Base-by-base conservation (phyloP, 2,797 vertebrate species). In the Pseudocheirus occidentalis region DNA sequence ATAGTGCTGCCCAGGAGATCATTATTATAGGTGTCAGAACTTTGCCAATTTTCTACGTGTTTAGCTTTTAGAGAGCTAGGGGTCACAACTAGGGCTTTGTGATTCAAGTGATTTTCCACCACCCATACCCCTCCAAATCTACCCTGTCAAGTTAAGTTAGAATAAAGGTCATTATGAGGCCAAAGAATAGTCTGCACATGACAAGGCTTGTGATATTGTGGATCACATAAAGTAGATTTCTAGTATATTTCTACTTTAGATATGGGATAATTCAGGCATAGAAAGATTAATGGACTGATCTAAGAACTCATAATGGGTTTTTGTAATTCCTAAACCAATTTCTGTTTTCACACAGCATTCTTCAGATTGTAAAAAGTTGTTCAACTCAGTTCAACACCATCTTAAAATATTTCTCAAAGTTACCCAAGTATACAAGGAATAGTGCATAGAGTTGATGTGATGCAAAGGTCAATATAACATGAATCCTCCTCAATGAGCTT, bases 1-100 rank as follows among this genome's bases (percentile, higher is more conserved):
- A 53, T 55, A 81, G 55, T 66, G 54, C 93, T 53, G 10, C 87
- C 59, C 29, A 46, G 7, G 14, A 14, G 7, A 4, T 57, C n/a
- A 59, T 21, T 89, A 62, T 87, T 55, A 66, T 53, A 97, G 90
- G 56, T 46, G 40, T 34, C 92, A 29, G 66, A 92, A 55, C 24
- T 21, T 73, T 92, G 46, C 53, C 24, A 52, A 56, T 91, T 89
- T 94, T 55, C 55, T 53, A 24, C 4, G 10, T 31, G 92, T 27
- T 52, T 57, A 31, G 31, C 57, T 40, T 21, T 73, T 0, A 40
- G 28, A n/a, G 73, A 46, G 31, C 40, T 50, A 87, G 40, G 24
- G 73, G 6, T 87, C 73, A 27, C 27, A 9, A 50, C 40, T 28
- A 87, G 40, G 66, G 40, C 50, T 34, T 90, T 92, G 50, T 2